A percentile compares a stretch with the other conserved stretches of the same genome.
Evolutionary conservation across 2,113 vertebrate species (phyloP).

Genomic region (Addax nasomaculatus): DNA sequence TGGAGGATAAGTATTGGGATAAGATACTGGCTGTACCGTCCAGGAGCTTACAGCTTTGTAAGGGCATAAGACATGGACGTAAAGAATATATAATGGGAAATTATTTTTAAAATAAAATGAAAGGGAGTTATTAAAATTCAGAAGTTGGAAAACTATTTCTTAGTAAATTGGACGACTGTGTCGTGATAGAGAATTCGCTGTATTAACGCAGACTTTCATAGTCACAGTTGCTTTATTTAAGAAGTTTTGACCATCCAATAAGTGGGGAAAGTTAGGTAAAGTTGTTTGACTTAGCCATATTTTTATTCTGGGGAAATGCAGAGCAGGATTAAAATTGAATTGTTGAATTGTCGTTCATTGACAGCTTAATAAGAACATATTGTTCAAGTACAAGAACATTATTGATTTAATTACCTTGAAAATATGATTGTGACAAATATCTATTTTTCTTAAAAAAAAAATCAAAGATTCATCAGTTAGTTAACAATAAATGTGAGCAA

Average conservation of each 20-base stretch:
- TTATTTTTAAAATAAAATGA: not conserved
- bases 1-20: not conserved
- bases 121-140: not conserved
- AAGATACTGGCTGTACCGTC: not conserved
- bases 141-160: not conserved
- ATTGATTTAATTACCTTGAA: slow-evolving; percentile 10
- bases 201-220: not conserved
- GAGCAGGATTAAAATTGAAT: not conserved
- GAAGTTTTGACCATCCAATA: not conserved
- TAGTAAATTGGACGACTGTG: not conserved
- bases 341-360: not conserved
- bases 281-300: not conserved
- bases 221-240: not conserved
- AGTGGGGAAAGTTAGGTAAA: not conserved
- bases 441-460: not conserved
- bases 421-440: not conserved
- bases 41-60: not conserved
- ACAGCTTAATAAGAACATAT: not conserved
- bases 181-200: not conserved
- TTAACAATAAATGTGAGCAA: not conserved
- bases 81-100: not conserved
- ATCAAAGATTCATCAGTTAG: not conserved
- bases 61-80: not conserved
- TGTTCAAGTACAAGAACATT: not conserved
- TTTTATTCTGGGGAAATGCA: not conserved